These are phyloP conservation scores for Silurus aristotelis DNA, from an alignment of 2,797 vertebrate genomes.

Conservation along the genomic window DNA sequence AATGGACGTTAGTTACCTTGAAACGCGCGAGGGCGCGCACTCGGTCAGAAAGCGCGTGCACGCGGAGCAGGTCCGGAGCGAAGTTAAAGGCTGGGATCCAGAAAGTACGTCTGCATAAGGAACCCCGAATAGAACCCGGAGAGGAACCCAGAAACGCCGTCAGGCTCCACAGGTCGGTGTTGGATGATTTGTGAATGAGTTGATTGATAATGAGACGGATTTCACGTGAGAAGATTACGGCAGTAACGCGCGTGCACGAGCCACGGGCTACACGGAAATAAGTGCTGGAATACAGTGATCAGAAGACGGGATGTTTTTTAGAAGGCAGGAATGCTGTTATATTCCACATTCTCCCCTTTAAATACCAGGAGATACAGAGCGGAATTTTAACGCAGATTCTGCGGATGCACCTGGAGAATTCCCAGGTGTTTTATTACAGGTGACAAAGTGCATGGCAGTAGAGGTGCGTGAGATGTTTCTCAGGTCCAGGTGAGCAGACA, in stretches of 20 bases:
- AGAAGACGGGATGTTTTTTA: background rate
- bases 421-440: too few relatives aligned
- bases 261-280: slow-evolving; percentile 16
- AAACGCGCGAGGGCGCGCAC: slow-evolving; percentile 1
- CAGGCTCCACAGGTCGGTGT: slow-evolving; percentile 28
- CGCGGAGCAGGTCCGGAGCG: slow-evolving; percentile 10
- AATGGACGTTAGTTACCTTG: background rate
- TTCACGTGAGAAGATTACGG: background rate
- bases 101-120: background rate
- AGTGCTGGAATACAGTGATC: background rate
- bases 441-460: too few relatives aligned
- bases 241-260: background rate
- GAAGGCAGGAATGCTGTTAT: background rate
- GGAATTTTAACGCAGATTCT: background rate
- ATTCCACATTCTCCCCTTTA: background rate
- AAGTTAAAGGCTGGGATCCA: background rate
- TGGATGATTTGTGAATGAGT: background rate
- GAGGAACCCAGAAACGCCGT: background rate
- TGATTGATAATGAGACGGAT: background rate
- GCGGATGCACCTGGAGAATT: background rate
- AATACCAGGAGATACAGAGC: background rate
- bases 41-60: background rate
- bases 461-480: background rate
- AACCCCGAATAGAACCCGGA: background rate
- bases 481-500: background rate